Evolutionary conservation across 2,888 invertebrate genomes (phyloP), one percentile per base, ranked within the genome.

Genomic region (Leptinotarsa peninsularis): DNA sequence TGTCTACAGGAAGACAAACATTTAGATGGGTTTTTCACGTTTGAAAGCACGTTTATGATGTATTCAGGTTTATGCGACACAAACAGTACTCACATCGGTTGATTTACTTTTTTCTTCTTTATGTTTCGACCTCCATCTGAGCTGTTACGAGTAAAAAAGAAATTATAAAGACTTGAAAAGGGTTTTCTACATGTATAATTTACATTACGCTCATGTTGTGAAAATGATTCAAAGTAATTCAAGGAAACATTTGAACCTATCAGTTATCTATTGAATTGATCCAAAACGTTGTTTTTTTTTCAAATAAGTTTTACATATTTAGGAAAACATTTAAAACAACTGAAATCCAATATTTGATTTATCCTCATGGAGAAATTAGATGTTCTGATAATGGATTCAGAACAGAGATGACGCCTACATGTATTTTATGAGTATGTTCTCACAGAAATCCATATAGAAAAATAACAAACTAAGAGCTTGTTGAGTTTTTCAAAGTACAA

Each of bases 41-140:
- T 67, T 14, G 23, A 69, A 69, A 69, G 69, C 69, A 69, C 56
- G 69, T 43, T 54, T 54, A 69, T 27, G 50, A 69, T 56, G 54
- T 56, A 69, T 54, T 54, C 52, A 33, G 27, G 7, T 52, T 68
- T 68, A 68, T 50, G 68, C 68, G 68, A 56, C 54, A 69, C 69
- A 69, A 69, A 69, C 49, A 33, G 68, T 68, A 69, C 69, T 69
- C 69, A 69, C 69, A 4, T 58, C 58, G 23, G 4, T 52, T 68
- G 68, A 52, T 33, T 54, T 49, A 52, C 15, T 68, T 54, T 68
- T 54, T n/a, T 18, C 27, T 69, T 33, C 27, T 54, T 18, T 18
- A 21, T 33, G 7, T 52, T 68, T 68, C 49, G 67, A 56, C 43
- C 54, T 50, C 23, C 21, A 50, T 17, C 49, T n/a, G 15, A 15